phyloP scores from a whole-genome alignment of 2,888 invertebrate genomes.

The Papilio elwesi region DNA sequence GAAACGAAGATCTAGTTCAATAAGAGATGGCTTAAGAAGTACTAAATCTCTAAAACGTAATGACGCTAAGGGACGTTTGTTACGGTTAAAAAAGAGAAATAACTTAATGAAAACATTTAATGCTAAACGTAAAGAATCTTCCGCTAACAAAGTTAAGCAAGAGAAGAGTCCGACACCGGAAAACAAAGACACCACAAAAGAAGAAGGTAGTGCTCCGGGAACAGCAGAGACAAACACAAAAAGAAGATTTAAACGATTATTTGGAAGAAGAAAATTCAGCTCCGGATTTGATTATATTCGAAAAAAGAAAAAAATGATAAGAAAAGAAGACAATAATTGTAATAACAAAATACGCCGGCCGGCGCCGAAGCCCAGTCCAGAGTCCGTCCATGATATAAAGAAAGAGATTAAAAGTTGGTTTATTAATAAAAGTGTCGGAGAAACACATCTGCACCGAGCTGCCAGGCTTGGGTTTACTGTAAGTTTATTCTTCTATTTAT shows the following conservation, averaged over 20 bases:
- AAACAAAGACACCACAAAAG: slow-evolving; percentile 75
- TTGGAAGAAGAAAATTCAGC: slow-evolving; percentile 89
- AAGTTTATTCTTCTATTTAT: slow-evolving; percentile 59
- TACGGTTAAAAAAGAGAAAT: slow-evolving; percentile 78
- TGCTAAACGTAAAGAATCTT: slow-evolving; percentile 73
- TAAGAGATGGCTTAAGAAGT: slow-evolving; percentile 78
- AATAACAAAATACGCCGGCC: slow-evolving; percentile 77
- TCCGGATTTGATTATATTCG: slow-evolving; percentile 95
- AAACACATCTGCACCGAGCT: slow-evolving; percentile 95
- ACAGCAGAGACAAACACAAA: slow-evolving; percentile 74
- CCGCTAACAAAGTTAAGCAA: slow-evolving; percentile 66
- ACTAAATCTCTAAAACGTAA: slow-evolving; percentile 77
- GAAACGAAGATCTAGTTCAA: slow-evolving; percentile 71
- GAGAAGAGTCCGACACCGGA: slow-evolving; percentile 63
- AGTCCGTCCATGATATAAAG: slow-evolving; percentile 90
- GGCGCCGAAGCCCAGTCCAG: slow-evolving; percentile 83
- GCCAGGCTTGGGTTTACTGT: slow-evolving; percentile 95
- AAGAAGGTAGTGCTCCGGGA: slow-evolving; percentile 59
- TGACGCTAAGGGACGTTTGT: slow-evolving; percentile 73
- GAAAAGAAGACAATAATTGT: slow-evolving; percentile 78
- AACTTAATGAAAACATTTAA: slow-evolving; percentile 74
- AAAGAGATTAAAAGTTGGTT: slow-evolving; percentile 96
- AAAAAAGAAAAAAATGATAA: slow-evolving; percentile 91
- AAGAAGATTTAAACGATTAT: slow-evolving; percentile 85
- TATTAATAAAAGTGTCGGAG: slow-evolving; percentile 96